Percentiles rank a stretch among this genome's conserved stretches.
Conservation (phyloP, 2,888 invertebrate species). For the Eubasilissa splendida region DNA sequence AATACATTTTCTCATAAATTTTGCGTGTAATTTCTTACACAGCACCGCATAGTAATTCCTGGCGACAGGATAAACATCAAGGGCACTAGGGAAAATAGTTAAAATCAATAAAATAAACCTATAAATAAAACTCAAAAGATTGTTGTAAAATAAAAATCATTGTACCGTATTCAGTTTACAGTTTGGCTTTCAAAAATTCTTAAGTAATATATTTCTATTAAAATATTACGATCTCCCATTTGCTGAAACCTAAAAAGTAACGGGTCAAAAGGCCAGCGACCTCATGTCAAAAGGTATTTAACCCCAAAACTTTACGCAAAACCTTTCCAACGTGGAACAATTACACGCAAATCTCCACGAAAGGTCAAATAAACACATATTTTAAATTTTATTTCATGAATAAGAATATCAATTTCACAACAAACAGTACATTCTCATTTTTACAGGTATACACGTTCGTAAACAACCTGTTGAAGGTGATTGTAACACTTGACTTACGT, state of each 20-base stretch:
- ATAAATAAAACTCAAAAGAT: too few relatives aligned
- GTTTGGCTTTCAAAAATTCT: too few relatives aligned
- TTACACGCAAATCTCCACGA: neutral
- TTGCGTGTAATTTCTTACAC: too few relatives aligned
- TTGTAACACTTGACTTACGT: conserved; percentile 24
- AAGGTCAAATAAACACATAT: neutral
- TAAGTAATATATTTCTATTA: too few relatives aligned
- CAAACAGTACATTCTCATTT: neutral
- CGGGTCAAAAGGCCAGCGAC: conserved; percentile 44
- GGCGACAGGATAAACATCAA: too few relatives aligned
- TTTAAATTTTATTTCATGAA: neutral
- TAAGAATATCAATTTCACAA: neutral
- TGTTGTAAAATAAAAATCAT: too few relatives aligned
- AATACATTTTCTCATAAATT: too few relatives aligned
- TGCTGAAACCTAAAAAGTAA: conserved; percentile 7
- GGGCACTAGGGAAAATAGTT: too few relatives aligned
- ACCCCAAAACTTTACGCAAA: conserved; percentile 13
- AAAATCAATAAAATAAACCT: too few relatives aligned
- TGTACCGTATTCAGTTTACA: too few relatives aligned
- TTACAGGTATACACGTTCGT: conserved; percentile 13
- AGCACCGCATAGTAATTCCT: too few relatives aligned
- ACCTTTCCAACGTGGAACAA: neutral
- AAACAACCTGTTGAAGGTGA: conserved; percentile 44
- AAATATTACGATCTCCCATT: neutral
- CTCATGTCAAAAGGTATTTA: conserved; percentile 44